Conservation (phyloP, 2,888 invertebrate genomes). For the Orchestes rusci region DNA sequence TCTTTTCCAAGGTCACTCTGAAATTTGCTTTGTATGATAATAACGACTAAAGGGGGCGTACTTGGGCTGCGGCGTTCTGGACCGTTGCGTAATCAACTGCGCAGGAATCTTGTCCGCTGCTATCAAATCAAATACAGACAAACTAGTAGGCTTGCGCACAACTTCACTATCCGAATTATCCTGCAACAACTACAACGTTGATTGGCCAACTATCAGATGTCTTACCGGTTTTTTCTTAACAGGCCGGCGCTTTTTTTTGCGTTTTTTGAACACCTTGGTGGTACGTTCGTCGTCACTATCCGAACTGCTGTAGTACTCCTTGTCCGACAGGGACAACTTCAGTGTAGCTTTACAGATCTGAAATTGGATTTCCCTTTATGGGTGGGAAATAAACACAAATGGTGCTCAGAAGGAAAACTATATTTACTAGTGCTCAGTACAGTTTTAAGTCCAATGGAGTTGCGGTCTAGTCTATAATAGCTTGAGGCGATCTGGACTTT, state of each 20-base stretch:
- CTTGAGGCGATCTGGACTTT: no score
- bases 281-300: constrained; percentile 24
- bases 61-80: constrained; percentile 32
- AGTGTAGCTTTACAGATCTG: constrained; percentile 54
- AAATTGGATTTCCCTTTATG: no score
- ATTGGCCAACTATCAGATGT: no score
- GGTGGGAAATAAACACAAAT: no score
- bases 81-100: constrained; percentile 26
- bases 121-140: constrained; percentile 39
- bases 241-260: constrained; percentile 31
- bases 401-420: no score
- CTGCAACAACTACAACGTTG: no score
- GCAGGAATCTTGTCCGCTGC: constrained; percentile 33
- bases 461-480: no score
- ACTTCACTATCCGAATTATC: constrained; percentile 32
- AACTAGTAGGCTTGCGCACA: constrained; percentile 27
- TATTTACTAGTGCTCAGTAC: no score
- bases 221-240: no score
- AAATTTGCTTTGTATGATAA: no score
- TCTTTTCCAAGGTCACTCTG: constrained; percentile 35
- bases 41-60: constrained; percentile 1
- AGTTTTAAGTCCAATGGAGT: no score
- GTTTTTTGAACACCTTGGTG: constrained; percentile 25
- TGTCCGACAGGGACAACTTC: constrained; percentile 42
- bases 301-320: constrained; percentile 27